These are phyloP conservation scores for Panzeria rudis DNA, from an alignment of 2,888 invertebrate species.

Conservation along the genomic window DNA sequence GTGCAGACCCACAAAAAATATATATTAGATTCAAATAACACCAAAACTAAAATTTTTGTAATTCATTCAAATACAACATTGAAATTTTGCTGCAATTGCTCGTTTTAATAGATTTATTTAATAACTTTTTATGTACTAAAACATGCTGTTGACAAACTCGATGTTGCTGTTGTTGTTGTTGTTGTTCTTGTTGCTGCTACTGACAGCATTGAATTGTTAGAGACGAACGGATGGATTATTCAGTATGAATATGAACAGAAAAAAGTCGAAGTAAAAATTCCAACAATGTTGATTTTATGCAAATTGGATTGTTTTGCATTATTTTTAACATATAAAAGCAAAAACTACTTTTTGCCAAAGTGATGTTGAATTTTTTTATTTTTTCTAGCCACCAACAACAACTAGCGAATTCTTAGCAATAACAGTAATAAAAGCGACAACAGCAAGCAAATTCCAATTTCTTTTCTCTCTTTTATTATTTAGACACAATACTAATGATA, in stretches of 20 bases:
- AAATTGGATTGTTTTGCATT: constrained; percentile 57
- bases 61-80: constrained; percentile 49
- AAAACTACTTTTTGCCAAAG: constrained; percentile 4
- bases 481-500: constrained; percentile 65
- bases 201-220: constrained; percentile 1
- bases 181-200: constrained; percentile 6
- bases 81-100: constrained; percentile 36
- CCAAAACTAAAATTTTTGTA: constrained; percentile 25
- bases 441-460: constrained; percentile 5
- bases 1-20: neutral
- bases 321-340: constrained; percentile 2
- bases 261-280: constrained; percentile 56
- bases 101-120: constrained; percentile 50
- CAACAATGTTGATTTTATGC: constrained; percentile 67
- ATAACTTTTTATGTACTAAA: constrained; percentile 34
- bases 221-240: constrained; percentile 23
- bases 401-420: constrained; percentile 40
- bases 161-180: constrained; percentile 5
- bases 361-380: constrained; percentile 7
- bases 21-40: neutral
- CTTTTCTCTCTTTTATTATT: constrained; percentile 38
- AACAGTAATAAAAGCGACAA: constrained; percentile 52
- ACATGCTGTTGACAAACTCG: constrained; percentile 38
- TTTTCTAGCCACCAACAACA: constrained; percentile 1
- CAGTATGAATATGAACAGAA: constrained; percentile 3